Base-by-base conservation (phyloP, 2,888 invertebrate species). In the Drosophila anomelani region DNA sequence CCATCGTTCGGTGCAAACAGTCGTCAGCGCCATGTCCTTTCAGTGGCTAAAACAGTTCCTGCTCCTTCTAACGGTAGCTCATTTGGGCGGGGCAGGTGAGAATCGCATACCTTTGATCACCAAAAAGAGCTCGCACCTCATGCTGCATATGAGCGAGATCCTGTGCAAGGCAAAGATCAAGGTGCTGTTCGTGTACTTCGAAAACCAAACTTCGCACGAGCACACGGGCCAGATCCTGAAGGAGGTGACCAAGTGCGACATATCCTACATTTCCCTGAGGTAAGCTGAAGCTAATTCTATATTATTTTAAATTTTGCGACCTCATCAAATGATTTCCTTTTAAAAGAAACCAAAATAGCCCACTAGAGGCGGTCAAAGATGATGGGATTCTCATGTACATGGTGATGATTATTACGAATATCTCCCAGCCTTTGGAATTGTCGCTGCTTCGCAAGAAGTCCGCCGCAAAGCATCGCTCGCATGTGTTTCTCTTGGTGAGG, bases 351-450 rank as follows among this genome's bases (percentile, higher is more conserved):
- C 80, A 80, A 36, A 81, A 56, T 36, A 73, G 49, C 2, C 80
- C 81, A 0, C 53, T 88, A 26, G 80, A 90, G 44, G 76, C 83
- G 0, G 75, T 91, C 9, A 84, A 83, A 13, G 90, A 92, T 49
- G 91, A 91, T 59, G 92, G 92, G 13, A 80, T 91, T 6, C 73
- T 89, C 5, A 88, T 92, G 89, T 90, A 91, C 64, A 79, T 92
- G 71, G 79, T 91, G 4, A 89, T 92, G 83, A 83, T 91, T 13
- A 78, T 91, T 10, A 84, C 77, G 23, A 86, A 91, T 56, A 88
- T 90, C 5, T 77, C 86, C 0, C 88, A 92, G n/a, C 81, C 80
- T 0, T 70, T 92, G 10, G 84, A 86, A 34, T 49, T 91, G 4
- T 85, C 84, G 9, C 69, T 92, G 34, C 77, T 92, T 6, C 81